Conservation (phyloP, 2,113 vertebrate species). For the Muntiacus reevesi region DNA sequence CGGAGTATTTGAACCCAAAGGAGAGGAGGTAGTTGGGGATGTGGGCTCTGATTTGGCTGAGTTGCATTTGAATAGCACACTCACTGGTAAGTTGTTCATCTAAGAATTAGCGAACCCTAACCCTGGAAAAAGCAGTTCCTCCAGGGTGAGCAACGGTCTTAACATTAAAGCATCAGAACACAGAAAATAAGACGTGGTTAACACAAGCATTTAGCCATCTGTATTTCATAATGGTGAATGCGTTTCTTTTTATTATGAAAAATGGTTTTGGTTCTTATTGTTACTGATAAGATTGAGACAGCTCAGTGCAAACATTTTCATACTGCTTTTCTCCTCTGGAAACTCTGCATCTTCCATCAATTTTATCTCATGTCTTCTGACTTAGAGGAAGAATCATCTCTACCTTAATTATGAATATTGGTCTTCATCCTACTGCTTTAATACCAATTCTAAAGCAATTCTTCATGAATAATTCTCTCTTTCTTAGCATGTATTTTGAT, state of each 20-base stretch:
- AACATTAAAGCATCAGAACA: neutral
- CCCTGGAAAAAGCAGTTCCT: neutral
- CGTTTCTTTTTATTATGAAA: neutral
- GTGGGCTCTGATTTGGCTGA: neutral
- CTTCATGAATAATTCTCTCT: conserved; percentile 26
- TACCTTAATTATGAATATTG: conserved; percentile 5
- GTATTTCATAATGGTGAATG: neutral
- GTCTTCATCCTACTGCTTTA: neutral
- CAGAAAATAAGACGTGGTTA: neutral
- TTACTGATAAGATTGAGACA: neutral
- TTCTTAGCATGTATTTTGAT: neutral
- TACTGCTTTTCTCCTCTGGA: neutral
- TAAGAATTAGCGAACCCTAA: neutral
- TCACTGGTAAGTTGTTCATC: neutral
- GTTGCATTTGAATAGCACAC: neutral
- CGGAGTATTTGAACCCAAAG: neutral
- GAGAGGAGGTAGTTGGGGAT: neutral
- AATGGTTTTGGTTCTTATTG: neutral
- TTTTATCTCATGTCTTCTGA: neutral
- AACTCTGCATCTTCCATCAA: neutral
- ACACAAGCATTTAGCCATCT: neutral
- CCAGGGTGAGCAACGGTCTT: neutral
- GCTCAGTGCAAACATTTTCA: neutral
- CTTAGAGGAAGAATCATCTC: neutral
- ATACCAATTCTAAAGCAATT: neutral